Evolutionary conservation across 2,797 vertebrate genomes (phyloP), one percentile per base, ranked within the genome.

Genomic region (Oryzias dopingdopingensis): DNA sequence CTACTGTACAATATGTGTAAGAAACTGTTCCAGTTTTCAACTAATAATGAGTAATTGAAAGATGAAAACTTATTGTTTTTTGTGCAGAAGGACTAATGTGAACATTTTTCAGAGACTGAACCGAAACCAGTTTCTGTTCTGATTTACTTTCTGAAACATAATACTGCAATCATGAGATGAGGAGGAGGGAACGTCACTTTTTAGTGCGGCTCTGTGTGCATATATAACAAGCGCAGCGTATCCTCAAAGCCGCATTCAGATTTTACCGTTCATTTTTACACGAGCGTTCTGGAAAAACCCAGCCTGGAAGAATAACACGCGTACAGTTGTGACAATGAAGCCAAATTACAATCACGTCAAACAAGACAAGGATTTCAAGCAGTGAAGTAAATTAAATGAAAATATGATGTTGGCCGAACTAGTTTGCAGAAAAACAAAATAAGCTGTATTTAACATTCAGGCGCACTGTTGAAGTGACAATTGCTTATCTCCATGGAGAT

Each of bases 401-500:
- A 94, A 93, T 92, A 87, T 91, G 86, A 85, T 90, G 91, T 91
- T 92, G 89, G 93, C 92, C 93, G 93, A 92, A 94, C 94, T 92
- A 94, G 94, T 94, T 86, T 94, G 91, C 91, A 90, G 90, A 89
- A 94, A 83, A 94, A 94, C 91, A 96, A 95, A 90, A 94, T 91
- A 81, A 83, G 85, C 81, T 86, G 94, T 96, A 94, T 96, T 99
- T 96, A 97, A 97, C 94, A 96, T 96, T 95, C 95, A 95, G 91
- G 91, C 93, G 94, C 94, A 96, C 95, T 94, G 93, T 93, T 84
- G 86, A 93, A 94, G 94, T 96, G 95, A 97, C 96, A 97, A 98
- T 95, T 96, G 94, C 94, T 93, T 94, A 98, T 99, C 96, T 96
- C 97, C 97, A 98, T 98, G 96, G 97, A 97, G 96, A 99, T 98